A percentile compares a stretch with the other conserved stretches of the same genome.
Conservation (phyloP, 2,888 invertebrate genomes). For the Scelioninae gen. 1 region DNA sequence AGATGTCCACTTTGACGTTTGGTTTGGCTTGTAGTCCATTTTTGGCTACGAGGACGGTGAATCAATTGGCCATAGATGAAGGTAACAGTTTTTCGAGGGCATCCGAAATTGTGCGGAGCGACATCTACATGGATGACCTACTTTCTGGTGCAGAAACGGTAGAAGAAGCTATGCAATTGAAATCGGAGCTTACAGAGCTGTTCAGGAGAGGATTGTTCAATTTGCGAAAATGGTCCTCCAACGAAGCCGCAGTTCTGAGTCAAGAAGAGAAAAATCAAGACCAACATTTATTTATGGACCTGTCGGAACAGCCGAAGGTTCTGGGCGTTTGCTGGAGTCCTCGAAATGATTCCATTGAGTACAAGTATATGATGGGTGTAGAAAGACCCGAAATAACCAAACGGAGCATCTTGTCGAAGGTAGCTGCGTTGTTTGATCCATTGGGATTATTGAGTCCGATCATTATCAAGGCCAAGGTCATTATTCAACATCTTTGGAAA, state of each 20-base stretch:
- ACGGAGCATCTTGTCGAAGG: constrained; percentile 18
- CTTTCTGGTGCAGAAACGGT: constrained; percentile 4
- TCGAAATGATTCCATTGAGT: background rate
- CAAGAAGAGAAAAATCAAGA: background rate
- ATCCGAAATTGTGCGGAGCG: background rate
- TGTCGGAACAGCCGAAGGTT: constrained; percentile 6
- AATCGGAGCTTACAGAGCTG: background rate
- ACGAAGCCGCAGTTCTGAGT: background rate
- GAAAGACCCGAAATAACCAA: background rate
- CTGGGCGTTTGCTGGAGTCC: constrained; percentile 27
- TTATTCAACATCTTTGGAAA: constrained; percentile 22
- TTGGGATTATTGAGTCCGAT: constrained; percentile 17
- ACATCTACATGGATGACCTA: constrained; percentile 19
- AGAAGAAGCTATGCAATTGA: background rate
- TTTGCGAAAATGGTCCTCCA: constrained; percentile 11
- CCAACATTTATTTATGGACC: background rate
- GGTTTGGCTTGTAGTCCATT: background rate
- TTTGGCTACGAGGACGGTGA: constrained; percentile 11
- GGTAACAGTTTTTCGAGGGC: background rate
- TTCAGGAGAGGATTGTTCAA: background rate
- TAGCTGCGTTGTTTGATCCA: constrained; percentile 18
- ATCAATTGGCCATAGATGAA: constrained; percentile 12
- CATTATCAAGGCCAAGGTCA: constrained; percentile 20
- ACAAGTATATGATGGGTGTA: constrained; percentile 9
- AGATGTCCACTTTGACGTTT: constrained; percentile 11